Base-by-base conservation (phyloP, 2,888 invertebrate species). In the Aspidiotus rigidus region DNA sequence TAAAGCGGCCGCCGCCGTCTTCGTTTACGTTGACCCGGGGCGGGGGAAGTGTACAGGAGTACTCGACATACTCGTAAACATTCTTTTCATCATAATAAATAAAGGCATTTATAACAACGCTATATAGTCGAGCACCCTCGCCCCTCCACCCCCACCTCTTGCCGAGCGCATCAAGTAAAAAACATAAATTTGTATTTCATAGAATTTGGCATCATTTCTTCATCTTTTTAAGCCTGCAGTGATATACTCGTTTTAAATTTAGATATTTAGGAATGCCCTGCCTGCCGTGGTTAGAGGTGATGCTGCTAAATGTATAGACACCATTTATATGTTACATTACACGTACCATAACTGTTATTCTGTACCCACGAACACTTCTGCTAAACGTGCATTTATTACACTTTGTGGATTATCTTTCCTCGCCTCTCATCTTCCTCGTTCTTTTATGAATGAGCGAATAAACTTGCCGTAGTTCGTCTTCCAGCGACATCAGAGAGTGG, bases 101-200 rank as follows among this genome's bases (percentile, higher is more conserved):
- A 67, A 59, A 67, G 67, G 67, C 67, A 59, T 67, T 67, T 67
- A 67, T 67, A 67, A 59, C 67, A 67, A 59, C 67, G n/a, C 54
- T 16, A 64, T 49, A 49, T 11, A 11, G n/a, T 49, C 49, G n/a
- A n/a, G 11, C 11, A 49, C 11, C 49, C 49, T 11, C 49, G 11
- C 49, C n/a, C 49, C 3, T 11, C 49, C 49, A 11, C 11, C n/a
- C 49, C 49, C 49, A 49, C 49, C 49, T 13, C 49, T n/a, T 49
- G 11, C 11, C 49, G 49, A 49, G 11, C 49, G 57, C 67, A 57
- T 54, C 61, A 41, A 62, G 42, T 44, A 69, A 69, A 69, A 69
- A 69, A 69, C 69, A 69, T 69, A 69, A 69, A 69, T 69, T 69
- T 69, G 62, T 62, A 56, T 69, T 69, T 69, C 63, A 69, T 69